phyloP scores from a whole-genome alignment of 2,797 vertebrate species.

The Pseudochirops cupreus region DNA sequence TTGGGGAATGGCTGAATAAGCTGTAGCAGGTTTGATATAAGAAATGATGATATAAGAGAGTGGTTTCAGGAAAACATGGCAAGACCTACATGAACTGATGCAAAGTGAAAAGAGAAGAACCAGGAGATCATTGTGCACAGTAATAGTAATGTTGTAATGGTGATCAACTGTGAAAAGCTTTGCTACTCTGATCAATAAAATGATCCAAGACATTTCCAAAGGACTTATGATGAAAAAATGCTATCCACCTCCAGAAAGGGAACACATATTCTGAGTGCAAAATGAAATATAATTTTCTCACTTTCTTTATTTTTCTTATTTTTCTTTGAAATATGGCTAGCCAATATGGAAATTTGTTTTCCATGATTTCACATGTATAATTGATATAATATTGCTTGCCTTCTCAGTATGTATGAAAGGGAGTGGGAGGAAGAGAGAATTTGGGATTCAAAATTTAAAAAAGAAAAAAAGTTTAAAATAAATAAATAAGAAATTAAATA shows the following conservation, averaged over 20 bases:
- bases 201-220: neutral
- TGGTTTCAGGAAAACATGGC: too few species aligned
- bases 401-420: neutral
- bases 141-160: neutral
- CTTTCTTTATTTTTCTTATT: neutral
- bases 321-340: neutral
- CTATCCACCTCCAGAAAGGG: neutral
- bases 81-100: too few species aligned
- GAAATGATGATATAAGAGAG: too few species aligned
- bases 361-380: neutral
- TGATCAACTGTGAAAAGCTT: neutral
- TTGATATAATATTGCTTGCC: neutral
- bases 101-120: neutral
- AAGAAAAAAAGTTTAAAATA: neutral
- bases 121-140: neutral
- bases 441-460: neutral
- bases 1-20: too few species aligned
- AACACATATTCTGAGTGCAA: neutral
- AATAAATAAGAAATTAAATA: neutral
- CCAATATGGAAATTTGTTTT: neutral
- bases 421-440: neutral
- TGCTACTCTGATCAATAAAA: neutral
- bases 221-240: neutral
- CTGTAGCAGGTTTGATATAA: too few species aligned
- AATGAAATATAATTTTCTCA: neutral